Evolutionary conservation across 2,797 vertebrate species (phyloP).

Genomic region (Leptodactylus fallax): DNA sequence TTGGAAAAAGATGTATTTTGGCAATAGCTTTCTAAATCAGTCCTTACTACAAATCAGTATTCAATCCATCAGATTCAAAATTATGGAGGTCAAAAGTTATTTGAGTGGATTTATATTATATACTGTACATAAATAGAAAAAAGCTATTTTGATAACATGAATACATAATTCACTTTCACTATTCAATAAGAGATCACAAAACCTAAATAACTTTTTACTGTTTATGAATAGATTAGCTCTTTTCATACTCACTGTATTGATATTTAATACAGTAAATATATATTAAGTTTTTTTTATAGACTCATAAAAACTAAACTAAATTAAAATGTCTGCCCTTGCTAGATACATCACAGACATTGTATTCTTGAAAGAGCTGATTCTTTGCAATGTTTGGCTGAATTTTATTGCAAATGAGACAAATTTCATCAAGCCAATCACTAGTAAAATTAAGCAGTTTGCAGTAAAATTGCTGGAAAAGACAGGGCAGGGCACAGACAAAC

Average conservation of each 20-base stretch:
- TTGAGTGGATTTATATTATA: not conserved
- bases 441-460: too few species aligned
- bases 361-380: not conserved
- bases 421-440: too few species aligned
- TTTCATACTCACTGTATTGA: slow-evolving; percentile 9
- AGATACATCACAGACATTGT: not conserved
- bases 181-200: not conserved
- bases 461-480: too few species aligned
- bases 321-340: not conserved
- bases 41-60: not conserved
- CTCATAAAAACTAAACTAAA: not conserved
- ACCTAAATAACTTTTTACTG: not conserved
- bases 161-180: not conserved
- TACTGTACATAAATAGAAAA: not conserved
- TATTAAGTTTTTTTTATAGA: not conserved
- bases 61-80: not conserved
- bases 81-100: not conserved
- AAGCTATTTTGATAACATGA: not conserved
- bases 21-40: not conserved
- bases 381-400: not conserved
- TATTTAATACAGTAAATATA: not conserved
- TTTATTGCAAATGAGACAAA: not conserved
- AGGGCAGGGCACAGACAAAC: too few species aligned
- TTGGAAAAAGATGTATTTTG: slow-evolving; percentile 8
- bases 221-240: not conserved